phyloP scores from a whole-genome alignment of 2,113 vertebrate species.

The Panthera tigris region DNA sequence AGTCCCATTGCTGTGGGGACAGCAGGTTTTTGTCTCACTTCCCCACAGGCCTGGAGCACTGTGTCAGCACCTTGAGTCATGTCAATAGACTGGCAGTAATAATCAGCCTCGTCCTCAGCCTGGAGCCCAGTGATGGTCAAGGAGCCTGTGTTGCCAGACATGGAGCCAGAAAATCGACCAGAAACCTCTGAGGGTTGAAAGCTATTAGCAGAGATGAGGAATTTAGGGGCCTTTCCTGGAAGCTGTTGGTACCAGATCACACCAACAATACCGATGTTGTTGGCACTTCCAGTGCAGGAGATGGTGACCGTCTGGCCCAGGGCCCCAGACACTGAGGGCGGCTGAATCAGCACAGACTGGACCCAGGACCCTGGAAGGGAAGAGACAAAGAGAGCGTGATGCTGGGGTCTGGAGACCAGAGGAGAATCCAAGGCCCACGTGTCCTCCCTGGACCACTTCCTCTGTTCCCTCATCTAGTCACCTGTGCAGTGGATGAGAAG shows the following conservation, averaged over 20 bases:
- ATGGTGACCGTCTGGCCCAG: not conserved
- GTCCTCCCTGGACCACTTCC: no score
- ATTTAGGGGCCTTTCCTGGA: not conserved
- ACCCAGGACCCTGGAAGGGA: not conserved
- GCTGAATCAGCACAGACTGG: not conserved
- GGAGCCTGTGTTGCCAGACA: accelerated
- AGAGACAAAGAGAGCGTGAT: not conserved
- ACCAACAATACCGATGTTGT: accelerated
- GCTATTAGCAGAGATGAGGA: accelerated
- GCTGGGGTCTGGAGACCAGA: not conserved
- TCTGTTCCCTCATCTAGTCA: no score
- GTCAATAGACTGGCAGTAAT: not conserved
- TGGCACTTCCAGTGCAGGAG: no score
- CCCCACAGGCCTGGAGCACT: not conserved
- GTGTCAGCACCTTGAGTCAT: accelerated
- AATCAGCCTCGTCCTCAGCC: not conserved
- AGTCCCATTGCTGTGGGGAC: not conserved
- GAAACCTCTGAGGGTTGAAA: no score
- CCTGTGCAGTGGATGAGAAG: no score
- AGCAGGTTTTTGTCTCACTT: not conserved
- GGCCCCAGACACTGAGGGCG: not conserved
- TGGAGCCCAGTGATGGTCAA: conserved; percentile 32
- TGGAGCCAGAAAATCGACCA: not conserved
- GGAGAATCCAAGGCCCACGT: not conserved
- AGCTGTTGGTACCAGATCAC: not conserved